Evolutionary conservation across 2,113 vertebrate genomes (phyloP).

Genomic region (Australoheros scitulus): DNA sequence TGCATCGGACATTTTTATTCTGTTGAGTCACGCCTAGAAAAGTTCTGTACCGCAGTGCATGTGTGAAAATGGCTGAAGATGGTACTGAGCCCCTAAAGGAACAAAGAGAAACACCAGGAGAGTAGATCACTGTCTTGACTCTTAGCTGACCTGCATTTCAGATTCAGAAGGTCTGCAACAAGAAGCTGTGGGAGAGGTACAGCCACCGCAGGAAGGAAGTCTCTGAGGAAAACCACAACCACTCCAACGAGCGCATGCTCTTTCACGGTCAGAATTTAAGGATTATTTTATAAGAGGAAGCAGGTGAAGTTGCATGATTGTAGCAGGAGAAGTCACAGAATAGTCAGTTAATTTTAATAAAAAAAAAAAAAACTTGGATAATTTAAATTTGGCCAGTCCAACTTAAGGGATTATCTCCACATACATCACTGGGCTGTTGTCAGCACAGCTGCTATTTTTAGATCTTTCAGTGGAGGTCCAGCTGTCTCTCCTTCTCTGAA

Average conservation of each 20-base stretch:
- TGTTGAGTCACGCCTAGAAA: not conserved
- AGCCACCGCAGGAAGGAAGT: conserved; percentile 92
- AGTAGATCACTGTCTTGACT: not conserved
- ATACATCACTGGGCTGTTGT: not conserved
- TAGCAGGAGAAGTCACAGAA: too few species aligned
- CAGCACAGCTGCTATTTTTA: not conserved
- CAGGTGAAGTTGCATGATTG: not conserved
- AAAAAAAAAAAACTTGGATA: not conserved
- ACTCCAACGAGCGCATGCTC: conserved; percentile 92
- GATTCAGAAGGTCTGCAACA: conserved; percentile 95
- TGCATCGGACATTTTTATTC: not conserved
- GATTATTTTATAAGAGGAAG: not conserved
- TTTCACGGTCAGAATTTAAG: conserved; percentile 84
- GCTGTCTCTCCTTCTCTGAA: not conserved
- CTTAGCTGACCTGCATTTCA: conserved; percentile 51
- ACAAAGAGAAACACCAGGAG: too few species aligned
- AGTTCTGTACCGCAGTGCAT: too few species aligned
- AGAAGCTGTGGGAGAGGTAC: conserved; percentile 90
- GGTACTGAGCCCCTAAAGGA: not conserved
- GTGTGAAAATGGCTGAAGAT: not conserved
- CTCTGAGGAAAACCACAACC: conserved; percentile 92
- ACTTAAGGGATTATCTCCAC: not conserved
- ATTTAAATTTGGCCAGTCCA: not conserved
- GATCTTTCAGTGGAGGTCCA: not conserved
- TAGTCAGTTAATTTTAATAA: too few species aligned